Conservation (phyloP, 2,888 invertebrate species). For the Gymnosoma rotundatum region DNA sequence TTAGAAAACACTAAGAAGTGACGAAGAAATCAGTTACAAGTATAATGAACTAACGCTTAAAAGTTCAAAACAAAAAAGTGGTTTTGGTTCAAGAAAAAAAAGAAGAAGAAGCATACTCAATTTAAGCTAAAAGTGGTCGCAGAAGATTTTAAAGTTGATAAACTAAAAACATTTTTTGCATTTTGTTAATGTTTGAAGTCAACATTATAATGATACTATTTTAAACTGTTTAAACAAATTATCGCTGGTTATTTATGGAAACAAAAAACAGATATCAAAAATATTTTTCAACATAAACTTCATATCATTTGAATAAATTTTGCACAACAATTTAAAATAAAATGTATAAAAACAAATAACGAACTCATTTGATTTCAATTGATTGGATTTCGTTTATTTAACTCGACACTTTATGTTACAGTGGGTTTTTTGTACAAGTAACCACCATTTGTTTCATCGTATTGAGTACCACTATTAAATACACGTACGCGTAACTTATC, state of each 20-base stretch:
- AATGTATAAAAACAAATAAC: not conserved
- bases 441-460: slow-evolving; percentile 55
- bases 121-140: too few species aligned
- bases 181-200: not conserved
- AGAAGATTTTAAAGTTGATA: too few species aligned
- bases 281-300: not conserved
- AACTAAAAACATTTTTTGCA: not conserved
- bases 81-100: too few species aligned
- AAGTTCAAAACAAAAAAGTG: too few species aligned
- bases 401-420: slow-evolving; percentile 11
- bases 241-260: too few species aligned
- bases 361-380: not conserved
- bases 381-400: not conserved
- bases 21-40: too few species aligned
- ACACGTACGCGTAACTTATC: slow-evolving; percentile 27
- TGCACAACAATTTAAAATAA: slow-evolving; percentile 15
- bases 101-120: too few species aligned
- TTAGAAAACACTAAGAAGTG: too few species aligned
- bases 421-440: slow-evolving; percentile 59
- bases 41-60: too few species aligned
- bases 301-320: slow-evolving; percentile 18
- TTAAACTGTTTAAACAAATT: not conserved
- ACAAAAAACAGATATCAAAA: not conserved
- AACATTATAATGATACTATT: not conserved
- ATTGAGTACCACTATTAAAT: slow-evolving; percentile 34